Evolutionary conservation across 30 jellyfish, hydroid and myxozoan species (phyloP), one percentile per base, ranked within the genome.

Genomic region (Aurelia aurita complex sp. Pacific): DNA sequence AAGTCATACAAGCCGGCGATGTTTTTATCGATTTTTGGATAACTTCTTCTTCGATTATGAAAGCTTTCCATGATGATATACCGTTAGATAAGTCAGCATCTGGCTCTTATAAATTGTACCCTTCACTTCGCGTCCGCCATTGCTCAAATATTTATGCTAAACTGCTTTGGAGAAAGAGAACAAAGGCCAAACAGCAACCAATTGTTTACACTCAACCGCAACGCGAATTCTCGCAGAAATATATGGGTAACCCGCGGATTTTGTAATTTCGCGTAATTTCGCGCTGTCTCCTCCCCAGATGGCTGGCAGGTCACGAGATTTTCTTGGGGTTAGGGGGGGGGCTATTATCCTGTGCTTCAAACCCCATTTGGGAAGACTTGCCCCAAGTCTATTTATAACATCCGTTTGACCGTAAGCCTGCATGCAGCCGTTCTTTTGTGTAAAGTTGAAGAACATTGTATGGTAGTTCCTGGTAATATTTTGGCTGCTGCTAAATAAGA

Each of bases 1-100:
- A 94, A 35, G 65, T 94, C 98, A 70, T 94, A 94, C 43, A 94
- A 75, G 33, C 98, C 98, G 69, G 98, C 98, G 55, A 94, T 94
- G 64, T 83, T 88, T 42, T 80, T 83, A 77, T 94, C 98, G 62
- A 62, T 52, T 76, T 64, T 88, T 40, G 96, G 60, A 12, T 14
- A 55, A 16, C 36, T 10, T 79, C 80, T 79, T 32, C 89, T 16
- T 65, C 80, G 89, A 65, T 64, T 62, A 46, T 66, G 80, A 38
- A 51, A 15, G 89, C 67, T 38, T 43, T 79, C 89, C 89, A 79
- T 79, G 1, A 18, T 57, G 23, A 36, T 38, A 19, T 52, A 18
- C 46, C 62, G 34, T 3, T 12, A 51, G 66, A 12, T 50, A 38
- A 36, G 73, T 79, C 81, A 64, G 89, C 89, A 79, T 79, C 69